Evolutionary conservation across 2,797 vertebrate species (phyloP), one percentile per base, ranked within the genome.

Genomic region (Brotula barbata): DNA sequence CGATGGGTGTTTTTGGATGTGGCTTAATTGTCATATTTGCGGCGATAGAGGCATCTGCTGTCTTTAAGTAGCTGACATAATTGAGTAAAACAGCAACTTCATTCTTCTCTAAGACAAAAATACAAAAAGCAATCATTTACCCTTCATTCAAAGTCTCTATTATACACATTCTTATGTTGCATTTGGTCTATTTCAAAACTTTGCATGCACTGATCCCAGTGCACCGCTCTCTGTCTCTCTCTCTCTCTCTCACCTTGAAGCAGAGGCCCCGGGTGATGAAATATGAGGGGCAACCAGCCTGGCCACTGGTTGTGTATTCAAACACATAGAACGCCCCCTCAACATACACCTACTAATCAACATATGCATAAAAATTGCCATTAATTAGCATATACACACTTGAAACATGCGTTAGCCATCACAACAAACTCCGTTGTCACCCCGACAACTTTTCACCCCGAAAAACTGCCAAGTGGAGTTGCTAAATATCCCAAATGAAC

Each of bases 401-500:
- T 44, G 31, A 50, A 41, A 11, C 20, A 17, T 56, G 48, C 41
- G 40, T 71, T 56, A 69, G 64, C 59, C 64, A 60, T 66, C 47
- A 13, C 21, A 42, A 58, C 39, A 63, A 66, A 39, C 19, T 56
- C 33, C 46, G 59, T 72, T 53, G 47, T 72, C 56, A 50, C 50
- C 54, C 41, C 21, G 39, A 73, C 56, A 60, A 68, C 59, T 59
- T 69, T 78, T 80, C 70, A 58, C 23, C 41, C 56, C 36, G 25
- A 53, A 61, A 41, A 62, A 71, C 11, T 58, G 53, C 58, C 33
- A 71, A 68, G 47, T 63, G 57, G 39, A 52, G 44, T 71, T 76
- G 68, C 60, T 73, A 78, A 56, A 80, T 67, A 82, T 77, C 64
- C 73, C 47, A 75, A 10, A 45, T 82, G 61, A 84, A 78, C 55